phyloP scores from a whole-genome alignment of 2,888 invertebrate species.

The Phasia obesa region DNA sequence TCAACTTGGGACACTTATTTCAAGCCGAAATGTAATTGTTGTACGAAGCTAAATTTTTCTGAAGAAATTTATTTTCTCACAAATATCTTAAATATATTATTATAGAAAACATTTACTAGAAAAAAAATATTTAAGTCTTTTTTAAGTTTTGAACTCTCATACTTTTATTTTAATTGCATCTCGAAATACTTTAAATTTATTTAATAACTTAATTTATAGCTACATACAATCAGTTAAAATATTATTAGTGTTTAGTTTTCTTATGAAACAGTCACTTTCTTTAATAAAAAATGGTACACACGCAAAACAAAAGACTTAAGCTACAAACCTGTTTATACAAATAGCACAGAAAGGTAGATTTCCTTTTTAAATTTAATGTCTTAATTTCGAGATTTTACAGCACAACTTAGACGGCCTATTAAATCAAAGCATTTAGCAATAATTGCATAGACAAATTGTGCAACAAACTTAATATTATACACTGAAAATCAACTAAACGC shows the following conservation, averaged over 20 bases:
- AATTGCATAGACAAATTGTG: constrained; percentile 58
- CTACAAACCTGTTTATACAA: constrained; percentile 4
- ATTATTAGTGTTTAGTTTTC: neutral
- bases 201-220: neutral
- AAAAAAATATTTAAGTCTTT: too few species aligned
- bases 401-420: constrained; percentile 4
- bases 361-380: constrained; percentile 28
- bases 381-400: constrained; percentile 39
- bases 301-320: constrained; percentile 39
- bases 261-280: neutral
- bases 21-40: too few species aligned
- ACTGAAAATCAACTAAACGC: constrained; percentile 14
- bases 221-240: neutral
- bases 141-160: too few species aligned
- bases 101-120: too few species aligned
- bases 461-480: constrained; percentile 62
- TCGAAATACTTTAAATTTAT: too few species aligned
- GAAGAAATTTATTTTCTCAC: too few species aligned
- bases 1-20: too few species aligned
- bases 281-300: neutral
- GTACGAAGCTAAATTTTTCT: too few species aligned
- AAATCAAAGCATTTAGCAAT: constrained; percentile 58
- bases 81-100: too few species aligned
- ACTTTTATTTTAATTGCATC: too few species aligned
- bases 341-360: neutral